A percentile compares a stretch with the other conserved stretches of the same genome.
Conservation (phyloP, 1,140 invertebrate genomes). For the Luehdorfia chinensis region DNA sequence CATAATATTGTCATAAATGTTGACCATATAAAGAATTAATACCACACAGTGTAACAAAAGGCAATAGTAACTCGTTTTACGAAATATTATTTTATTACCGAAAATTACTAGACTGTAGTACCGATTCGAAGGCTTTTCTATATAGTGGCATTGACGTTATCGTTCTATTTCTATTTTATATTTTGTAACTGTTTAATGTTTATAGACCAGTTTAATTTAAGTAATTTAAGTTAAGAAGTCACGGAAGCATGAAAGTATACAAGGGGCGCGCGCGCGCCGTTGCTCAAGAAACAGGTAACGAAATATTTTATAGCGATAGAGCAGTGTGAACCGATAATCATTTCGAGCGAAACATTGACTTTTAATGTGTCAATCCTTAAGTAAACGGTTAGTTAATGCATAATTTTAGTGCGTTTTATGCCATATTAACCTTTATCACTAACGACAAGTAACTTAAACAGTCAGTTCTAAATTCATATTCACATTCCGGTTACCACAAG, state of each 20-base stretch:
- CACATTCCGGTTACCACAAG: too few species aligned
- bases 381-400: too few species aligned
- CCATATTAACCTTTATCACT: too few species aligned
- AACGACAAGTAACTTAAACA: too few species aligned
- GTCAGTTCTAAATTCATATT: too few species aligned
- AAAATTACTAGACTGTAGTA: slow-evolving; percentile 35
- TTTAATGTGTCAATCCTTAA: too few species aligned
- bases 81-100: slow-evolving; percentile 41
- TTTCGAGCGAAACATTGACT: slow-evolving; percentile 19
- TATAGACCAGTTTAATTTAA: slow-evolving; percentile 36
- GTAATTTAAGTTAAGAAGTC: slow-evolving; percentile 32
- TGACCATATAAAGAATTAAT: slow-evolving; percentile 2
- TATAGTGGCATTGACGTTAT: slow-evolving; percentile 49
- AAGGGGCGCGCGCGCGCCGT: slow-evolving; percentile 29
- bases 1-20: too few species aligned
- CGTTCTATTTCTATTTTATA: slow-evolving; percentile 20
- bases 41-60: slow-evolving; percentile 18
- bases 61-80: slow-evolving; percentile 24
- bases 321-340: slow-evolving; percentile 20
- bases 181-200: slow-evolving; percentile 41
- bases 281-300: slow-evolving; percentile 32
- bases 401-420: too few species aligned
- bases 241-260: slow-evolving; percentile 49
- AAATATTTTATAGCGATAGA: slow-evolving; percentile 33
- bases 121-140: slow-evolving; percentile 37